Percentiles rank a stretch among this genome's conserved stretches.
phyloP scores from a whole-genome alignment of 2,113 vertebrate species.

The Entelurus aequoreus region DNA sequence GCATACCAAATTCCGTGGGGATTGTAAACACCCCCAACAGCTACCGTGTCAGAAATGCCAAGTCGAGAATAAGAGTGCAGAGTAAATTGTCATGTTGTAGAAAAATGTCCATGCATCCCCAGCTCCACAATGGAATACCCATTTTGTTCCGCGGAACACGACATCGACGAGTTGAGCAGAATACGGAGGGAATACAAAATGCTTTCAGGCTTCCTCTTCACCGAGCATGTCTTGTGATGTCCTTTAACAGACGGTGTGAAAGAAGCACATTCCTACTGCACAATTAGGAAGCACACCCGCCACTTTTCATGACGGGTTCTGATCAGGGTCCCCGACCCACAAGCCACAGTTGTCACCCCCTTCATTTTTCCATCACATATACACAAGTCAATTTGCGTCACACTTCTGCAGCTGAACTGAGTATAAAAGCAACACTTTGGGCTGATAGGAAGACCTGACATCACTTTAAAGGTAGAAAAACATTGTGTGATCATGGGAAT shows the following conservation, averaged over 20 bases:
- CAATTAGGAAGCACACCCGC: too few species aligned
- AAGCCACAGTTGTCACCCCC: neutral
- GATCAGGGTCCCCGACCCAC: too few species aligned
- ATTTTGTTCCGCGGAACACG: constrained; percentile 1
- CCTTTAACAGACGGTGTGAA: neutral
- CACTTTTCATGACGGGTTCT: too few species aligned
- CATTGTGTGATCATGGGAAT: neutral
- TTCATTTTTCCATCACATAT: neutral
- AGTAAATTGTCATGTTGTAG: neutral
- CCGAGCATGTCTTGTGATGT: too few species aligned
- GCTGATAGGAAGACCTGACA: neutral
- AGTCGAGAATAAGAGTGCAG: too few species aligned
- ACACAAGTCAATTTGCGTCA: neutral
- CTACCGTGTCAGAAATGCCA: neutral
- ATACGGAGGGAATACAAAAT: too few species aligned
- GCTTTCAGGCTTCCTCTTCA: too few species aligned
- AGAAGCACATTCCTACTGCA: neutral
- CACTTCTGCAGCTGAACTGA: neutral
- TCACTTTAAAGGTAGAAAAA: neutral
- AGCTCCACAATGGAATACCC: neutral
- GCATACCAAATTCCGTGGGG: too few species aligned
- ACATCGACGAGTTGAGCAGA: constrained; percentile 4
- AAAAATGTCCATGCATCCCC: neutral
- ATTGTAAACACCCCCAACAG: too few species aligned
- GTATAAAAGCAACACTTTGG: neutral